phyloP scores from a whole-genome alignment of 2,797 vertebrate genomes.

The Cryptoprocta ferox region DNA sequence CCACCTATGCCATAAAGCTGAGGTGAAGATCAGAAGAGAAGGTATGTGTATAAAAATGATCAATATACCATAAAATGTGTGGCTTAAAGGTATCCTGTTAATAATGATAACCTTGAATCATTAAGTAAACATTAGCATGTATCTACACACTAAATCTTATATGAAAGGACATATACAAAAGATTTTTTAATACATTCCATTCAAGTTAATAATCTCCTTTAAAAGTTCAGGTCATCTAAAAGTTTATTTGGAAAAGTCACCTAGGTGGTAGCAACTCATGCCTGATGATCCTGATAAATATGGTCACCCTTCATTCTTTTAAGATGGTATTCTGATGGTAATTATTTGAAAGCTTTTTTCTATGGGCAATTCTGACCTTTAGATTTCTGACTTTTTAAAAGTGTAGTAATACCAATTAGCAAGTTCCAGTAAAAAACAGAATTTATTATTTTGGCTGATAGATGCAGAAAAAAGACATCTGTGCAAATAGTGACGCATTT shows the following conservation, averaged over 20 bases:
- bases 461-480: not conserved
- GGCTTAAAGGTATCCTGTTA: not conserved
- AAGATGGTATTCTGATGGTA: not conserved
- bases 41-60: not conserved
- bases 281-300: not conserved
- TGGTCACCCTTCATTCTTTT: not conserved
- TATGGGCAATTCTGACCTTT: not conserved
- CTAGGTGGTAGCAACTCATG: not conserved
- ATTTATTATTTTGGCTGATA: not conserved
- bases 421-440: not conserved
- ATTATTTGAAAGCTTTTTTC: not conserved
- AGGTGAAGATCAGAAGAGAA: not conserved
- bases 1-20: not conserved
- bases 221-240: conserved; percentile 1
- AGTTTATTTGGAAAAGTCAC: conserved; percentile 1
- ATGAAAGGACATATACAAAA: not conserved
- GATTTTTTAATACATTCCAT: not conserved
- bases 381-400: conserved; percentile 3
- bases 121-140: conserved; percentile 18
- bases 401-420: not conserved
- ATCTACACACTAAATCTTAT: not conserved
- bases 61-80: not conserved
- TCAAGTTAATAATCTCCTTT: not conserved
- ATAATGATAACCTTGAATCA: not conserved
- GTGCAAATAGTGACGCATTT: not conserved